phyloP scores from a whole-genome alignment of 2,113 vertebrate species.

The Tichodroma muraria region DNA sequence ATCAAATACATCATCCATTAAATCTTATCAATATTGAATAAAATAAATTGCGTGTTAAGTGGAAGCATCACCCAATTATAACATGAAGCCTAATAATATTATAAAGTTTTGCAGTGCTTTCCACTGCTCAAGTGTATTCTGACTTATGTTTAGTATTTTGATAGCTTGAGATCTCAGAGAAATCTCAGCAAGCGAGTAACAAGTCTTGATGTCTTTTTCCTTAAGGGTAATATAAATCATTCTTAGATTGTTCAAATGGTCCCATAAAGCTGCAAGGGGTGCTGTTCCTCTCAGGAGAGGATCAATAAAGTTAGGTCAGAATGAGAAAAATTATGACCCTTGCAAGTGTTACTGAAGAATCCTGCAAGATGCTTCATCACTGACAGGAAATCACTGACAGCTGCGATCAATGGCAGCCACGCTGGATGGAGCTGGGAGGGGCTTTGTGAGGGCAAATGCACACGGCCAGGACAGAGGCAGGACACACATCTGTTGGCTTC shows the following conservation, averaged over 20 bases:
- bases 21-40: constrained; percentile 64
- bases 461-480: not conserved
- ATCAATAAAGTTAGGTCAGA: constrained; percentile 5
- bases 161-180: not conserved
- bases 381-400: not conserved
- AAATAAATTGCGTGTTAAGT: constrained; percentile 63
- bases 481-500: not conserved
- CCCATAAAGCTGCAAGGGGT: not conserved
- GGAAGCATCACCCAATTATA: constrained; percentile 48
- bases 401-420: not conserved
- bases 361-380: not conserved
- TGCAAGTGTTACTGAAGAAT: not conserved
- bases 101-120: constrained; percentile 21
- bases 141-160: not conserved
- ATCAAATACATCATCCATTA: constrained; percentile 54
- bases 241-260: not conserved
- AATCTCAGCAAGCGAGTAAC: not conserved
- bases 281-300: not conserved
- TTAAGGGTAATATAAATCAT: constrained; percentile 13
- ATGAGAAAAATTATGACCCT: not conserved
- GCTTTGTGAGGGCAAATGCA: not conserved
- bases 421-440: not conserved
- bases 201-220: constrained; percentile 2
- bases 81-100: not conserved
- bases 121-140: not conserved